Conservation (phyloP, 2,797 vertebrate genomes). For the Cossypha dichroa region DNA sequence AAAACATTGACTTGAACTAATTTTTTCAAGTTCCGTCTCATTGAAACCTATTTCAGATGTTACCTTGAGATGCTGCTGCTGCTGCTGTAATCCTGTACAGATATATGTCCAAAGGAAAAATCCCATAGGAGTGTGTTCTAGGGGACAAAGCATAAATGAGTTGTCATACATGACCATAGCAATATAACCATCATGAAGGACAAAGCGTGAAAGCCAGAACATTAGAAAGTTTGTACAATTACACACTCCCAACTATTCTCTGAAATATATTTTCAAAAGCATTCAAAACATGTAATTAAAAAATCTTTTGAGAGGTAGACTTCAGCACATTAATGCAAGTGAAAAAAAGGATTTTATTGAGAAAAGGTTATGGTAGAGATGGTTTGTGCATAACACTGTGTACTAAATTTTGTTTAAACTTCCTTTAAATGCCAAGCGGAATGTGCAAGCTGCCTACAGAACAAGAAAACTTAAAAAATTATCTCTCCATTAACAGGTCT, state of each 20-base stretch:
- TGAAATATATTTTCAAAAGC: neutral
- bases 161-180: neutral
- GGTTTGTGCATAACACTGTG: accelerated
- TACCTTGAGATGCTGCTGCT: neutral
- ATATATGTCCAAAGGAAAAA: neutral
- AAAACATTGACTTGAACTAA: neutral
- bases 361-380: neutral
- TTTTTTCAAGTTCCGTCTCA: neutral
- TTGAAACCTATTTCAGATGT: neutral
- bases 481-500: neutral
- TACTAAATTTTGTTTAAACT: neutral
- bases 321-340: neutral
- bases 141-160: neutral
- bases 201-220: neutral
- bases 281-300: accelerated
- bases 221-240: neutral
- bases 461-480: neutral
- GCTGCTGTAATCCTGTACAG: neutral
- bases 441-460: neutral
- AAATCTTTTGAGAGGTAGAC: neutral
- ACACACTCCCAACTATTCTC: neutral
- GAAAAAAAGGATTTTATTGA: neutral
- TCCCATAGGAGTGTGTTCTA: neutral
- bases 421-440: neutral
- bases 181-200: neutral